phyloP scores from a whole-genome alignment of 2,113 vertebrate species.

The Pteropus alecto region DNA sequence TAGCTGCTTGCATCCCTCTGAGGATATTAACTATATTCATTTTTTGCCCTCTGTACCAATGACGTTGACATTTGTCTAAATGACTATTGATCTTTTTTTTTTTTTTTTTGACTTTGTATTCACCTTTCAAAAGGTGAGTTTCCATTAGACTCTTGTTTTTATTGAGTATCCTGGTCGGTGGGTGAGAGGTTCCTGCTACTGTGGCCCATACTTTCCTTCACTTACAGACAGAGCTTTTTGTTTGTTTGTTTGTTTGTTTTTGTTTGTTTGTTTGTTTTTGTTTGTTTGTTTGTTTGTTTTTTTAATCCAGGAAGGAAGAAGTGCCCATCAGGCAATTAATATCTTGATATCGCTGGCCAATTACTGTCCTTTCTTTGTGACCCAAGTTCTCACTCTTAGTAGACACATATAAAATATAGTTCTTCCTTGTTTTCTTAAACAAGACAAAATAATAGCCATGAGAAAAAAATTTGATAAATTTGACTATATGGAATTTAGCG shows the following conservation, averaged over 20 bases:
- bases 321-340: background rate
- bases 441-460: background rate
- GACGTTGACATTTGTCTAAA: background rate
- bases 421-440: background rate
- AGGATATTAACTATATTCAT: background rate
- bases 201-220: background rate
- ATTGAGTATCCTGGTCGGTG: background rate
- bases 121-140: background rate
- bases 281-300: background rate
- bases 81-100: background rate
- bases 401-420: background rate
- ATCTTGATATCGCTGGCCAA: background rate
- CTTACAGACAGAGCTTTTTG: background rate
- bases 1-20: background rate
- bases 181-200: background rate
- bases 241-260: too few species aligned
- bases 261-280: too few species aligned
- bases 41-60: background rate
- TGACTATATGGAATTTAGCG: background rate
- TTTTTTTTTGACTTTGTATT: background rate
- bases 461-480: background rate
- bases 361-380: background rate
- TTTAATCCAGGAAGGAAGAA: background rate
- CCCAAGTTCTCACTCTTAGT: background rate
- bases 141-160: background rate